Evolutionary conservation across 2,797 vertebrate species (phyloP).

Genomic region (Neosalanx taihuensis): DNA sequence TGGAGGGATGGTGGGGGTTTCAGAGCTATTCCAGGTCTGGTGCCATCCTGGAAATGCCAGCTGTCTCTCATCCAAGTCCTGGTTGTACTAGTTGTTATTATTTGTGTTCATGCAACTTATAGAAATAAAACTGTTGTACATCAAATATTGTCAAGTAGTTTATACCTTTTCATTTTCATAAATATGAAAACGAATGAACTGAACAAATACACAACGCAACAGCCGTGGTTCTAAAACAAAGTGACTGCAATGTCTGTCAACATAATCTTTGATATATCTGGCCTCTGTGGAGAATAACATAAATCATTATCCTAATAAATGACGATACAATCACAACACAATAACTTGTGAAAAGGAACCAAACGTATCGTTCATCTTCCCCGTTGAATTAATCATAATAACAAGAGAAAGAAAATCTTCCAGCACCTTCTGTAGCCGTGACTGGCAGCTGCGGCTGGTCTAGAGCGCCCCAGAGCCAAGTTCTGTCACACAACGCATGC

Average conservation of each 20-base stretch:
- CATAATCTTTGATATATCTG: too few relatives aligned
- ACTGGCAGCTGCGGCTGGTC: constrained; percentile 77
- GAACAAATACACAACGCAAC: too few relatives aligned
- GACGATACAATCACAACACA: too few relatives aligned
- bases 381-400: constrained; percentile 45
- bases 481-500: constrained; percentile 71
- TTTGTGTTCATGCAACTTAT: constrained; percentile 54
- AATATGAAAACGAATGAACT: too few relatives aligned
- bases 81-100: constrained; percentile 63
- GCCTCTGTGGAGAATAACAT: too few relatives aligned
- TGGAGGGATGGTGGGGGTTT: constrained; percentile 71
- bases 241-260: too few relatives aligned
- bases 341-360: constrained; percentile 16
- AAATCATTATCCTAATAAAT: too few relatives aligned
- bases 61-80: constrained; percentile 71
- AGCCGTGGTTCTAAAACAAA: too few relatives aligned
- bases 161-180: too few relatives aligned
- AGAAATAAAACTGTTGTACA: constrained; percentile 42
- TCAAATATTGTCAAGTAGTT: background rate
- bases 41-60: constrained; percentile 80
- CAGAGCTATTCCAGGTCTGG: constrained; percentile 77
- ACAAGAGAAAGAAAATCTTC: constrained; percentile 36
- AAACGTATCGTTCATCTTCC: constrained; percentile 29
- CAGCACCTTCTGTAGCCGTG: constrained; percentile 61
- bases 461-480: constrained; percentile 65